Evolutionary conservation across 2,113 vertebrate species (phyloP), one percentile per base, ranked within the genome.

Genomic region (Zosterops hypoxanthus): DNA sequence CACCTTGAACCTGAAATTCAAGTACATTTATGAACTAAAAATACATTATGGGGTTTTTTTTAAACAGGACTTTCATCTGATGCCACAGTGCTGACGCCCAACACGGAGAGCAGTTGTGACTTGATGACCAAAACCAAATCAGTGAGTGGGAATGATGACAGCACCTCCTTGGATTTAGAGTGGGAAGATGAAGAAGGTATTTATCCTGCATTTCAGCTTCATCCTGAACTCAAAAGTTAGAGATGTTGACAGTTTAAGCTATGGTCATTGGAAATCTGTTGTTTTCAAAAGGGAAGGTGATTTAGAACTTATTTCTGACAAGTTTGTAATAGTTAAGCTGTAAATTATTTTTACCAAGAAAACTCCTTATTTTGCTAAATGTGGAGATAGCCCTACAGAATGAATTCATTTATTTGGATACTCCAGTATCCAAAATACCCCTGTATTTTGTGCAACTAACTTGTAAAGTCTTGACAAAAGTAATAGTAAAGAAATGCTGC

Each of bases 111-210:
- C 98, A 99, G 99, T 90, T 99, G 99, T 98, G 99, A 99, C 79
- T 98, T 99, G 96, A 98, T 99, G 98, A 99, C 98, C 88, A 99
- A 99, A 98, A 99, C 99, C 34, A 99, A 99, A 95, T 99, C 99
- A 41, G 99, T 98, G 10, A 98, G 98, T 90, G 98, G 98, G 23
- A 99, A 99, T 9, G 99, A 99, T 16, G 99, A 99, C 66, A 99
- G 98, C 81, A 99, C 99, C 28, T 99, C 99, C 5, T 98, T 99
- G 66, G 99, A 99, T 82, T 97, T 99, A 13, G 99, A 99, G 95
- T 99, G 99, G 99, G 99, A 99, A 89, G 99, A 99, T 96, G 99
- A 99, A 95, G 99, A 99, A 98, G 99, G 99, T 99, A 96, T 94
- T 90, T 79, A 25, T 59, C 89, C 36, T 66, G 33, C 79, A 12